A percentile compares a stretch with the other conserved stretches of the same genome.
Evolutionary conservation across 2,797 vertebrate species (phyloP).

Genomic region (Lindbergichthys nudifrons): DNA sequence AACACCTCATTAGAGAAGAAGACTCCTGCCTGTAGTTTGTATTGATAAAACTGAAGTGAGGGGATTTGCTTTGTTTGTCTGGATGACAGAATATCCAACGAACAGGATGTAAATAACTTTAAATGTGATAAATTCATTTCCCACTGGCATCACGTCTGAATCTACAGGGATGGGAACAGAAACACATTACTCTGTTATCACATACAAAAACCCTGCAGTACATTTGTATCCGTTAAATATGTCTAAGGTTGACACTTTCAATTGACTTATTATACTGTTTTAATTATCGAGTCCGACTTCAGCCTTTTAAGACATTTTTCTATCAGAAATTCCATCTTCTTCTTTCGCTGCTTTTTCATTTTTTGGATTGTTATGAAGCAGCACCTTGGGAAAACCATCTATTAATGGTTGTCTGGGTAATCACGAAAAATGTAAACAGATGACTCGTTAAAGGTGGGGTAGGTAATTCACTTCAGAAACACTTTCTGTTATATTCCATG

Average conservation of each 20-base stretch:
- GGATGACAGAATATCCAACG: constrained; percentile 25
- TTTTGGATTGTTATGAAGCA: too few relatives aligned
- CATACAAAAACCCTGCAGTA: background rate
- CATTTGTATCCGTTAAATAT: too few relatives aligned
- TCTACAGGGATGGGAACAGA: background rate
- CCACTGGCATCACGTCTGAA: constrained; percentile 33
- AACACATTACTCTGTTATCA: too few relatives aligned
- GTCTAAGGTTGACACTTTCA: background rate
- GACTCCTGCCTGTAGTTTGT: constrained; percentile 10
- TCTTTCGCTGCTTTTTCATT: too few relatives aligned
- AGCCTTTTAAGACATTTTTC: background rate
- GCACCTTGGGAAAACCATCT: too few relatives aligned
- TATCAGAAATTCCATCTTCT: background rate
- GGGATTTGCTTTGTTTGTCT: constrained; percentile 23
- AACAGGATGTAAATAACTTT: constrained; percentile 15
- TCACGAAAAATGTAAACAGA: too few relatives aligned
- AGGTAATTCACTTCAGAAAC: too few relatives aligned
- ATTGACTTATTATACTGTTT: background rate
- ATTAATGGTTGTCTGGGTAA: too few relatives aligned
- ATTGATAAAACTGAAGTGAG: constrained; percentile 15
- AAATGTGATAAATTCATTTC: constrained; percentile 51
- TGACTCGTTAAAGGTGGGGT: too few relatives aligned
- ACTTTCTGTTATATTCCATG: too few relatives aligned
- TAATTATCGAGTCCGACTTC: background rate
- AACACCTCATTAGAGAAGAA: constrained; percentile 57